phyloP scores from a whole-genome alignment of 2,113 vertebrate species.

The Heteronetta atricapilla region DNA sequence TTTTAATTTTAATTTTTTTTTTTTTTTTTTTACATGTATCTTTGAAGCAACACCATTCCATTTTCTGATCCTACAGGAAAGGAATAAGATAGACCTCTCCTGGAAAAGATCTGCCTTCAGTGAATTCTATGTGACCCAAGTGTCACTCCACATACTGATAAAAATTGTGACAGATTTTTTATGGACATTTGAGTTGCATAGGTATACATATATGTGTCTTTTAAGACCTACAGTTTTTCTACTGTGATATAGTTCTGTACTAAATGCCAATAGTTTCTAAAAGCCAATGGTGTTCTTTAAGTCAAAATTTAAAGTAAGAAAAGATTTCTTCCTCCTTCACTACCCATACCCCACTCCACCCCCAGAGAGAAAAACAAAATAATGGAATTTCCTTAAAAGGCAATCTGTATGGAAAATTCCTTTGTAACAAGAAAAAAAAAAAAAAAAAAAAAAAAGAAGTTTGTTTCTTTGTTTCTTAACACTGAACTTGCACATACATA shows the following conservation, averaged over 20 bases:
- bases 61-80: background rate
- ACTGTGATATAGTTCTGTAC: background rate
- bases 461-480: background rate
- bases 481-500: background rate
- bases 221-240: background rate
- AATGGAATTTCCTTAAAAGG: background rate
- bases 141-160: background rate
- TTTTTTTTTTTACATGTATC: background rate
- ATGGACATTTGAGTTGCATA: background rate
- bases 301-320: background rate
- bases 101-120: background rate
- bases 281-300: background rate
- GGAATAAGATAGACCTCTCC: background rate
- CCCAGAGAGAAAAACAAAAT: background rate
- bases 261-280: background rate
- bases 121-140: background rate
- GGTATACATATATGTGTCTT: background rate
- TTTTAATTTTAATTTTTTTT: background rate
- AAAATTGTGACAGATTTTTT: background rate
- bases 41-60: background rate
- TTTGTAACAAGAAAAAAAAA: background rate
- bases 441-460: background rate
- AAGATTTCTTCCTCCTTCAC: background rate
- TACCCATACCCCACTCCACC: background rate
- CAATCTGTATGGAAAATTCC: background rate